Conservation (phyloP, 2,113 vertebrate genomes). For the Calyptommatus sinebrachiatus region DNA sequence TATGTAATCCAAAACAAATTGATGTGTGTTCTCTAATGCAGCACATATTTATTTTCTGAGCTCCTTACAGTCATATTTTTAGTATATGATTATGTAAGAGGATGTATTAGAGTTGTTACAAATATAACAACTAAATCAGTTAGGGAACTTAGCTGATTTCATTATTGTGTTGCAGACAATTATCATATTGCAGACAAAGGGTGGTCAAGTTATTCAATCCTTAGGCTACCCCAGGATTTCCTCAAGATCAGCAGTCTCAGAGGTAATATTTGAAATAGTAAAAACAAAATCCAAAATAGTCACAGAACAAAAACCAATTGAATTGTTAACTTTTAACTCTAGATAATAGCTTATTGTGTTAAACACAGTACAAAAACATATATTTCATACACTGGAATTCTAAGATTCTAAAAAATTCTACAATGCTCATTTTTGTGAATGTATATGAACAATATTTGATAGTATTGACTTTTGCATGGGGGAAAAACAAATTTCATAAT, state of each 20-base stretch:
- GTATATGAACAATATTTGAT: no score
- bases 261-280: conserved; percentile 42
- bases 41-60: conserved; percentile 26
- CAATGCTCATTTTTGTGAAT: no score
- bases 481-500: neutral
- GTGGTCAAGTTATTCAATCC: neutral
- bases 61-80: conserved; percentile 44
- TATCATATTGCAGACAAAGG: neutral
- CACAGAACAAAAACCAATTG: neutral
- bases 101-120: conserved; percentile 20
- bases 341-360: neutral
- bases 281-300: neutral
- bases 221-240: neutral
- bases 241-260: conserved; percentile 53
- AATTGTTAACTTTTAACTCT: neutral
- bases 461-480: no score
- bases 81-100: conserved; percentile 29
- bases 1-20: conserved; percentile 26
- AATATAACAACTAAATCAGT: neutral
- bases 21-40: conserved; percentile 20
- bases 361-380: neutral
- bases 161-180: neutral
- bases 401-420: neutral
- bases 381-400: no score
- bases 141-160: conserved; percentile 25